Conservation (phyloP, 2,113 vertebrate genomes). For the Xyrauchen texanus region DNA sequence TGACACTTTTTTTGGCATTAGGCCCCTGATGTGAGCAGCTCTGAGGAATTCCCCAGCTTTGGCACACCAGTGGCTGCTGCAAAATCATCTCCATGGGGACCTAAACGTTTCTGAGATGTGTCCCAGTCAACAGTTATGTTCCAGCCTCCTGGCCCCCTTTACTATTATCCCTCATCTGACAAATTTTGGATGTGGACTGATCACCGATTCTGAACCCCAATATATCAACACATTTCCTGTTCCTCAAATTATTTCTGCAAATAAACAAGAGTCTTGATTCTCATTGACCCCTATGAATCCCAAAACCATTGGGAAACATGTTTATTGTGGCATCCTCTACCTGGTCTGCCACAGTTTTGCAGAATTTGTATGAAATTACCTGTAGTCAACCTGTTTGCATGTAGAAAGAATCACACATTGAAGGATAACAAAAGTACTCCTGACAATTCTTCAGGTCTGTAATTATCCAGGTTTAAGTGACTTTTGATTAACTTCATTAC, state of each 20-base stretch:
- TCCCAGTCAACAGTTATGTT: conserved; percentile 50
- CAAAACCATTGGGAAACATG: conserved; percentile 17
- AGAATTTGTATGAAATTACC: conserved; percentile 21
- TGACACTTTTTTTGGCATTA: conserved; percentile 52
- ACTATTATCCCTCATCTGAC: conserved; percentile 32
- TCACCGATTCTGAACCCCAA: conserved; percentile 27
- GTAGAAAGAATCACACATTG: conserved; percentile 31
- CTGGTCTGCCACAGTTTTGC: conserved; percentile 37
- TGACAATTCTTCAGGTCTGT: conserved; percentile 34
- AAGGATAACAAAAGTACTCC: conserved; percentile 29
- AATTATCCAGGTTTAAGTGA: conserved; percentile 32
- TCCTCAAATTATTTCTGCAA: conserved; percentile 26
- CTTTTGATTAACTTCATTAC: conserved; percentile 1
- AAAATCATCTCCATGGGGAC: conserved; percentile 93
- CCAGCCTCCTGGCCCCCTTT: conserved; percentile 27
- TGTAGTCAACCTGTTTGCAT: conserved; percentile 21
- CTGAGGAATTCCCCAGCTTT: conserved; percentile 98
- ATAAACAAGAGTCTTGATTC: background rate
- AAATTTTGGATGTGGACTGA: conserved; percentile 63
- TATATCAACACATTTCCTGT: conserved; percentile 36
- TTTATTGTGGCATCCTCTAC: conserved; percentile 21
- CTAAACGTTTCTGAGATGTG: conserved; percentile 88
- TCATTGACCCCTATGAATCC: conserved; percentile 24
- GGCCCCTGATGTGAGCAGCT: conserved; percentile 98
- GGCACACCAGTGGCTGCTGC: conserved; percentile 91